phyloP scores from a whole-genome alignment of 2,888 invertebrate genomes.

The Argyresthia albistria region DNA sequence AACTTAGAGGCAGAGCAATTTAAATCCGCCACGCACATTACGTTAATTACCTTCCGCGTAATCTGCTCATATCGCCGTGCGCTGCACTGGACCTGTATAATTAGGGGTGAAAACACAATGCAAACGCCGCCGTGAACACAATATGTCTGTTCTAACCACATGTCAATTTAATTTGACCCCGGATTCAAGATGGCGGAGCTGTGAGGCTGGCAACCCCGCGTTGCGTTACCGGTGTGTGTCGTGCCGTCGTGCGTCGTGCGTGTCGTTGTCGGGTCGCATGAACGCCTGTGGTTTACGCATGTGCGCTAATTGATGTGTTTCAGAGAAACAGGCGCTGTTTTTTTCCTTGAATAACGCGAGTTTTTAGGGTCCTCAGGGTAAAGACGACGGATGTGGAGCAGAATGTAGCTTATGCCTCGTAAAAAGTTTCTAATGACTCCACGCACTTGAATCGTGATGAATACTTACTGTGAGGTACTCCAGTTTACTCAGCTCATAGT shows the following conservation, averaged over 20 bases:
- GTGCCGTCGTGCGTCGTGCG: no score
- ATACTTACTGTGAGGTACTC: neutral
- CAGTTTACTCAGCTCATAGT: no score
- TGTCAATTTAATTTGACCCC: constrained; percentile 70
- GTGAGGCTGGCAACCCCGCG: constrained; percentile 27
- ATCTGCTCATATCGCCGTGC: constrained; percentile 43
- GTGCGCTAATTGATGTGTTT: constrained; percentile 60
- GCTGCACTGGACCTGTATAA: constrained; percentile 42
- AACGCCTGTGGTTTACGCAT: constrained; percentile 53
- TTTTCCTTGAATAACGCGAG: constrained; percentile 29
- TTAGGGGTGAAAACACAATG: constrained; percentile 67
- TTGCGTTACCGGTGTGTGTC: neutral
- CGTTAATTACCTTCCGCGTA: constrained; percentile 51
- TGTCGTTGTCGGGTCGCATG: constrained; percentile 30
- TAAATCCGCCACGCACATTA: constrained; percentile 44
- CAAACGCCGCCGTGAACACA: constrained; percentile 42
- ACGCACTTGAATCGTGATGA: neutral
- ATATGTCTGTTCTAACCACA: constrained; percentile 63
- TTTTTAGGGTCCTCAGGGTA: constrained; percentile 14
- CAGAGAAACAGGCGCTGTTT: constrained; percentile 43
- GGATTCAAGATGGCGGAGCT: constrained; percentile 57
- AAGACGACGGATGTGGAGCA: no score
- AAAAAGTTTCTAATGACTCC: no score
- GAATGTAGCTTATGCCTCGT: no score
- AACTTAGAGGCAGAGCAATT: constrained; percentile 33